Conservation (phyloP, 2,797 vertebrate species). For the Catostomus latipinnis region DNA sequence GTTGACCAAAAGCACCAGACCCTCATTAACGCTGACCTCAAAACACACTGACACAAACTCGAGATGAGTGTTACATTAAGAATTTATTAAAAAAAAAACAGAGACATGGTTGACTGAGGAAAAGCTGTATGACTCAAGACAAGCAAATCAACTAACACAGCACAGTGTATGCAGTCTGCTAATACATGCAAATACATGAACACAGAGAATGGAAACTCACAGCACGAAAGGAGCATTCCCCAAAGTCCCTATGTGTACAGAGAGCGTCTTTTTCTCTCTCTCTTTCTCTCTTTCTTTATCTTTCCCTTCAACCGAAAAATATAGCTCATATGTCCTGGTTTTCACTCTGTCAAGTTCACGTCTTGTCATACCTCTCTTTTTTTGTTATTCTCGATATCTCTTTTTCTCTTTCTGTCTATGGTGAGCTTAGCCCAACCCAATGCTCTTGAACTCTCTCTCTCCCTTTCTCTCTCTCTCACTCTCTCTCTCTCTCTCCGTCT, state of each 20-base stretch:
- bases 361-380: conserved; percentile 40
- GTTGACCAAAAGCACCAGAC: conserved; percentile 20
- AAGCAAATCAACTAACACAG: conserved; percentile 28
- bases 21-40: conserved; percentile 31
- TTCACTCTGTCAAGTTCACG: conserved; percentile 24
- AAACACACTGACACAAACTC: conserved; percentile 31
- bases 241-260: conserved; percentile 31
- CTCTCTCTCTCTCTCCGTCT: conserved; percentile 49
- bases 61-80: conserved; percentile 19
- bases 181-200: conserved; percentile 6
- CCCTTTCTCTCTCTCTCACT: conserved; percentile 20
- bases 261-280: not conserved
- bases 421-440: conserved; percentile 51
- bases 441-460: conserved; percentile 48
- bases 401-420: conserved; percentile 53
- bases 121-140: not conserved
- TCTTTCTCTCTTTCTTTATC: conserved; percentile 3
- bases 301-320: not conserved
- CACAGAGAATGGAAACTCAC: conserved; percentile 8
- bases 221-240: conserved; percentile 46
- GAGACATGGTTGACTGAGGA: not conserved
- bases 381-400: conserved; percentile 48
- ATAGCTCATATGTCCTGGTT: conserved; percentile 43
- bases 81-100: conserved; percentile 40
- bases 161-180: conserved; percentile 24